Evolutionary conservation across 2,797 vertebrate genomes (phyloP).

Genomic region (Cuculus canorus): DNA sequence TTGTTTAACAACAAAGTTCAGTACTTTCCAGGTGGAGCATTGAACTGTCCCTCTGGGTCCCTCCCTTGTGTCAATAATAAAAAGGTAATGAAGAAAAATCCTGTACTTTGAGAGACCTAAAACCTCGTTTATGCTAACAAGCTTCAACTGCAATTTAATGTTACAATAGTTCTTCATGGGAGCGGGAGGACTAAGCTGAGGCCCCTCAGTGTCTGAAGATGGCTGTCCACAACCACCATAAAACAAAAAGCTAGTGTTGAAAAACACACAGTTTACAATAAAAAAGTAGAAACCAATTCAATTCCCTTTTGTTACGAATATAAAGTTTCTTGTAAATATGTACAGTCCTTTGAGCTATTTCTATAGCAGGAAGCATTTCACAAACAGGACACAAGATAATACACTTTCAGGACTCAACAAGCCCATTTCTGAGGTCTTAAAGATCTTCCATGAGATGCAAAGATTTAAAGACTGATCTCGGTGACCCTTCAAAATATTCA

Average conservation of each 20-base stretch:
- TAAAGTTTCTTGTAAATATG: slow-evolving; percentile 86
- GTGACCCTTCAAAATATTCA: slow-evolving; percentile 73
- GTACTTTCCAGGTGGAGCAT: slow-evolving; percentile 68
- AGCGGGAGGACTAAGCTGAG: slow-evolving; percentile 62
- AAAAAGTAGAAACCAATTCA: slow-evolving; percentile 89
- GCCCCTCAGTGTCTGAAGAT: slow-evolving; percentile 67
- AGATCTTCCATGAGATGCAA: slow-evolving; percentile 79
- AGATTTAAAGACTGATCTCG: slow-evolving; percentile 75
- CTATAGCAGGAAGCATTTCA: slow-evolving; percentile 83
- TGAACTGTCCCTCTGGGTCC: slow-evolving; percentile 60
- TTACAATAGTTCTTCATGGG: slow-evolving; percentile 74
- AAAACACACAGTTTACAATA: slow-evolving; percentile 86
- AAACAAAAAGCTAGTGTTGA: slow-evolving; percentile 81
- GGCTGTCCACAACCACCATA: slow-evolving; percentile 72
- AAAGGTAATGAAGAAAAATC: slow-evolving; percentile 80
- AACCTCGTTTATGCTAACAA: slow-evolving; percentile 71
- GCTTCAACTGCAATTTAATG: slow-evolving; percentile 65
- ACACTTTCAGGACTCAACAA: slow-evolving; percentile 71
- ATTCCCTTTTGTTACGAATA: slow-evolving; percentile 85
- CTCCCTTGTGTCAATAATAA: slow-evolving; percentile 73
- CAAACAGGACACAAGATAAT: slow-evolving; percentile 75
- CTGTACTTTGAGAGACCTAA: slow-evolving; percentile 73
- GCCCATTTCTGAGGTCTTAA: slow-evolving; percentile 74
- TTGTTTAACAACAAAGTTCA: slow-evolving; percentile 76
- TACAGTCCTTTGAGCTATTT: slow-evolving; percentile 83